Percentiles rank a stretch among this genome's conserved stretches.
Conservation (phyloP, 1,140 invertebrate species). For the Megalopta genalis region DNA sequence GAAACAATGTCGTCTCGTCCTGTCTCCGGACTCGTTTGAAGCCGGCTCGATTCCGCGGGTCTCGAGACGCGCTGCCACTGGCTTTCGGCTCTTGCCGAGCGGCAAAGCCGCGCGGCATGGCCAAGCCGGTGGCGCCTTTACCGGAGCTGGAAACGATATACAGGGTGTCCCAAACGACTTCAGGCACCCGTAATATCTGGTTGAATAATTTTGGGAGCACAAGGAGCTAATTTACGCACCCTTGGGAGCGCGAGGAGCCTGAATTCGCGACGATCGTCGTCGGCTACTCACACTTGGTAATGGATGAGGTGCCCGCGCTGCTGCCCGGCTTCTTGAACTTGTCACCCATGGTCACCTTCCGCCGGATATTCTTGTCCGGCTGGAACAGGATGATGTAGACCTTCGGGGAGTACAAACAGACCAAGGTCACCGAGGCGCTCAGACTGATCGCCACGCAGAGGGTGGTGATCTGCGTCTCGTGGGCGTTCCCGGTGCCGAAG, state of each 20-base stretch:
- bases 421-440: constrained; percentile 86
- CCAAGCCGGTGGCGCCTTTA: too few relatives aligned
- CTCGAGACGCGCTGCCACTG: too few relatives aligned
- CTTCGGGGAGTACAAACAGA: constrained; percentile 88
- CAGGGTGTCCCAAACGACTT: too few relatives aligned
- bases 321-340: constrained; percentile 76
- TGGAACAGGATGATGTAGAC: constrained; percentile 87
- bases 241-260: too few relatives aligned
- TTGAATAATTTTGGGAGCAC: too few relatives aligned
- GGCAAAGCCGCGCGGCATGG: too few relatives aligned
- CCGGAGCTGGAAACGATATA: too few relatives aligned
- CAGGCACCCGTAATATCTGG: too few relatives aligned
- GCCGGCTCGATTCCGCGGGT: too few relatives aligned
- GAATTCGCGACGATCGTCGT: too few relatives aligned
- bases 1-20: background rate
- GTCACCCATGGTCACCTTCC: constrained; percentile 72
- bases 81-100: too few relatives aligned
- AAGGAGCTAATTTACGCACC: too few relatives aligned
- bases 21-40: background rate
- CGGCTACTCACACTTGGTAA: constrained; percentile 73
- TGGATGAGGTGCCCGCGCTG: constrained; percentile 73
- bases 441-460: constrained; percentile 87
- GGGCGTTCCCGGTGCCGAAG: constrained; percentile 85
- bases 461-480: constrained; percentile 86
- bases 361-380: constrained; percentile 83